Evolutionary conservation across 2,113 vertebrate genomes (phyloP).

Genomic region (Petrocephalus zakoni): DNA sequence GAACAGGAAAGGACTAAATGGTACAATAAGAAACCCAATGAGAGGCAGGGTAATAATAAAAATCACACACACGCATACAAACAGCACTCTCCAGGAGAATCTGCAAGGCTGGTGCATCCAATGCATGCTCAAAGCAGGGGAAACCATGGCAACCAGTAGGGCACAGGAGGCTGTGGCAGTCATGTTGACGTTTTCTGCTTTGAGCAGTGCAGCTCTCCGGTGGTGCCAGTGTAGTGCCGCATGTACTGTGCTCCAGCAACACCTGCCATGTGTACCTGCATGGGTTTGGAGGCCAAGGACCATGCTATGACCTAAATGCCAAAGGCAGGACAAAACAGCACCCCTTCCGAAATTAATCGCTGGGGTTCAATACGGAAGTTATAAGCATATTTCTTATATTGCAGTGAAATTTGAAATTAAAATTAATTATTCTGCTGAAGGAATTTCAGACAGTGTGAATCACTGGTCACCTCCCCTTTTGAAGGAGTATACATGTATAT

Average conservation of each 20-base stretch:
- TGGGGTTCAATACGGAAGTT: neutral
- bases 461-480: neutral
- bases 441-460: neutral
- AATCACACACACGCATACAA: neutral
- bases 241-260: neutral
- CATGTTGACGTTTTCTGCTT: conserved; percentile 8
- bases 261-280: neutral
- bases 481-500: neutral
- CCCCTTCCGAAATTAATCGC: neutral
- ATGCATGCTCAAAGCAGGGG: conserved; percentile 8
- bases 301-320: neutral
- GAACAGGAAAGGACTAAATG: neutral
- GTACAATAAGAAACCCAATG: neutral
- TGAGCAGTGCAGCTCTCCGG: neutral
- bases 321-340: neutral
- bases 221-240: no score
- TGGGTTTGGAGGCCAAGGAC: neutral
- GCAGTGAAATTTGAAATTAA: neutral
- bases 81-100: neutral
- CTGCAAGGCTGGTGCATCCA: neutral
- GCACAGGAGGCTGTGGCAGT: conserved; percentile 9
- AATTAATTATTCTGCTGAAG: neutral
- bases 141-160: conserved; percentile 19
- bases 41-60: neutral
- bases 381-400: neutral